Base-by-base conservation (phyloP, 2,797 vertebrate genomes). In the Sebastolobus alascanus region DNA sequence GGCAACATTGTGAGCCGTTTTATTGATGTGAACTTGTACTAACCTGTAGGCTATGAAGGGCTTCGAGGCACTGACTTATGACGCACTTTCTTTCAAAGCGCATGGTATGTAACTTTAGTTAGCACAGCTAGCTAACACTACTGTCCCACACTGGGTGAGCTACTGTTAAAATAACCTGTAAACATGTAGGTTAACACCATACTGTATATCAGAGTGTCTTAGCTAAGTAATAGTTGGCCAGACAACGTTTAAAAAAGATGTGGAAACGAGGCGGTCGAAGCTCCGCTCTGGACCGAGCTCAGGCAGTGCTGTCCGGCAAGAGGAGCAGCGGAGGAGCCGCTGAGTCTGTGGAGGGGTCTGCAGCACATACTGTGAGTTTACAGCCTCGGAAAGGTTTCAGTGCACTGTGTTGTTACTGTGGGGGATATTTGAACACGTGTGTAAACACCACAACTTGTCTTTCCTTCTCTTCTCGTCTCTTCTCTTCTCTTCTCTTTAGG, bases 271-370 rank as follows among this genome's bases (percentile, higher is more conserved):
- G 90, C 50, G 88, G 88, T 10, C 86, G 90, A 37, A 96, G 84
- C 75, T 87, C 93, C 0, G 96, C 94, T 68, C 80, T 96, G 58
- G 95, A 96, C 52, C 92, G 95, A 56, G 96, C 96, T 4, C 85
- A 95, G 50, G 94, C 91, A 1, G 90, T 95, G 64, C 94, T 96
- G 11, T 92, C 93, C 11, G 92, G 89, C 18, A 89, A 77, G 80
- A 92, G 87, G 73, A 68, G 59, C 67, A 50, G 79, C 56, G 29
- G 50, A 56, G 79, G 78, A 86, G 88, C 20, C 84, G 31, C n/a
- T 5, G 59, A 12, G 11, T 16, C 73, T 64, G 22, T 14, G 12
- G 75, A 1, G 38, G 69, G 27, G 5, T 16, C 69, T 0, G 0
- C 69, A 1, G 68, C 27, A 8, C 35, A 22, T 0, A 29, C 59